Conservation (phyloP, 2,888 invertebrate genomes). For the Drosophila kanekoi region DNA sequence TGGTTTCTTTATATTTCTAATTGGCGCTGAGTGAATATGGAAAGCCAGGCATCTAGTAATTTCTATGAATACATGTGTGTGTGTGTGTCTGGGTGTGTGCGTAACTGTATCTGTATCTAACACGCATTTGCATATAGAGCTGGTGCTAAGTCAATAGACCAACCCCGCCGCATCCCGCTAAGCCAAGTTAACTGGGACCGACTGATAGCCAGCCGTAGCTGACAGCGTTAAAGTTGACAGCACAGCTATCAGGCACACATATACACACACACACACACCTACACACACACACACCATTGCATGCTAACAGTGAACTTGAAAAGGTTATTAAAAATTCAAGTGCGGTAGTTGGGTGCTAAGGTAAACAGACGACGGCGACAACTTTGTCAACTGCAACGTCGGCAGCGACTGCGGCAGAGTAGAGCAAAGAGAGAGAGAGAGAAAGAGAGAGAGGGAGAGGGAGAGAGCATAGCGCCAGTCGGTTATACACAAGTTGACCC, state of each 20-base stretch:
- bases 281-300: constrained; percentile 6
- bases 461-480: constrained; percentile 7
- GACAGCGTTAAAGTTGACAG: constrained; percentile 48
- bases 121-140: constrained; percentile 47
- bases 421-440: background rate
- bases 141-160: constrained; percentile 45
- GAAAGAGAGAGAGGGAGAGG: background rate
- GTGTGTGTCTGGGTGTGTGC: constrained; percentile 10
- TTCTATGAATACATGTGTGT: background rate
- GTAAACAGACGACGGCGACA: constrained; percentile 60
- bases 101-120: constrained; percentile 42
- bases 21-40: constrained; percentile 15
- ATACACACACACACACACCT: constrained; percentile 21
- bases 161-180: background rate
- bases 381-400: constrained; percentile 28
- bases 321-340: constrained; percentile 76
- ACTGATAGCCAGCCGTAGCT: constrained; percentile 36
- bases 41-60: constrained; percentile 4
- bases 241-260: constrained; percentile 43
- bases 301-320: constrained; percentile 73
- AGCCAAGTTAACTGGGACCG: constrained; percentile 25
- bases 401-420: constrained; percentile 5
- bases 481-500: constrained; percentile 46
- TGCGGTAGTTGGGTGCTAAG: constrained; percentile 72
- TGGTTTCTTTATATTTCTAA: constrained; percentile 5